Base-by-base conservation (phyloP, 2,113 vertebrate species). In the Thunnus thynnus region DNA sequence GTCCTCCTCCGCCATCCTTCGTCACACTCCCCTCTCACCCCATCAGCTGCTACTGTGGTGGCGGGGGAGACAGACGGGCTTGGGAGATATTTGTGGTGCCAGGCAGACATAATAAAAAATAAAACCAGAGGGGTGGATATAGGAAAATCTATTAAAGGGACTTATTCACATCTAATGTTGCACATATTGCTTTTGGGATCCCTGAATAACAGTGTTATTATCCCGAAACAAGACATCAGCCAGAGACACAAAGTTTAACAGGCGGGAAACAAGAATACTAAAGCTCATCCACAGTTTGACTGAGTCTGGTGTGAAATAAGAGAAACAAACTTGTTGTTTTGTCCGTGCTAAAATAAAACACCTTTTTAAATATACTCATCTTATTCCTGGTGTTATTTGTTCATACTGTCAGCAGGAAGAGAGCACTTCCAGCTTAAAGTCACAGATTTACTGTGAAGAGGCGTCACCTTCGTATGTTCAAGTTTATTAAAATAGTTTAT, bases 51-150 rank as follows among this genome's bases (percentile, higher is more conserved):
- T 30, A 65, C 48, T 18, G 68, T 52, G 78, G 67, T 13, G n/a
- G 56, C 52, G 58, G 18, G 22, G 20, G 60, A 62, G 72, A 71
- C 67, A 63, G 77, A 72, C 22, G 11, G 68, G 56, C 72, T 73
- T 1, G 55, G 74, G 73, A 86, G 85, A 81, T 87, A 68, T 78
- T 81, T 86, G 65, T 22, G 69, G 84, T 93, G 90, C 93, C 92
- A 94, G 85, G 73, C 89, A 93, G 94, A 93, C 92, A 89, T 92
- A 91, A 92, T 94, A 90, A 93, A 93, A 93, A 87, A 87, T 70
- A 84, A 86, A 88, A 89, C 71, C 32, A 17, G 74, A 88, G 87
- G 67, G 70, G 32, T 85, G 89, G 80, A 41, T 41, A 57, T 71
- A 85, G 91, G 92, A 92, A 94, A 94, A 93, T 88, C 82, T 83